Base-by-base conservation (phyloP, 2,113 vertebrate genomes). In the Brienomyrus brachyistius region DNA sequence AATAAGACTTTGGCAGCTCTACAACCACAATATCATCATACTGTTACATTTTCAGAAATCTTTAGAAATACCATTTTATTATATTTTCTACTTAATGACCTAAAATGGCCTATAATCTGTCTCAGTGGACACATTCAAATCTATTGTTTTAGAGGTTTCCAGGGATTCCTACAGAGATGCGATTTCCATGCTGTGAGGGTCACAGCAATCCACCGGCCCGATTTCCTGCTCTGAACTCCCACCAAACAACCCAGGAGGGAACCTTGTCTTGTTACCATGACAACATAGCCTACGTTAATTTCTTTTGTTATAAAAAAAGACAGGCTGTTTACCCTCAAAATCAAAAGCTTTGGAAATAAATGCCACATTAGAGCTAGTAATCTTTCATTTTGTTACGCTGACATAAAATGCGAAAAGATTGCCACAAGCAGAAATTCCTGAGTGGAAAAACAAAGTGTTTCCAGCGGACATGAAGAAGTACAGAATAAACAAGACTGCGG, bases 261-360 rank as follows among this genome's bases (percentile, higher is more conserved):
- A 40, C 2, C 6, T 35, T 54, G 17, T 27, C 27, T 40, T 43
- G 70, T 89, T 82, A 23, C 88, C 88, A 82, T 89, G 50, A 77
- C 88, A 56, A 89, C 88, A 52, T 56, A 40, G 70, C 2, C 59
- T 15, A 82, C 15, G 6, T 54, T 40, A 66, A 62, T 43, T 88
- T 27, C 59, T 45, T 15, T 13, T 52, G 4, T 13, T 51, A 43
- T 52, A 54, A 50, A 6, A 6, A 89, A 43, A 45, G 31, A 62
- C 7, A 23, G n/a, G 35, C 6, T 62, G 54, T 51, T 88, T 66
- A 62, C 43, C 66, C 48, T 43, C 27, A n/a, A 83, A 82, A 88
- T 74, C 45, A 74, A 74, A 88, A 82, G 70, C 74, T 89, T 54
- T 82, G 70, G 50, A 80, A 74, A 54, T 43, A 82, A 89, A 80